phyloP scores from a whole-genome alignment of 2,113 vertebrate species.

The Heteronetta atricapilla region DNA sequence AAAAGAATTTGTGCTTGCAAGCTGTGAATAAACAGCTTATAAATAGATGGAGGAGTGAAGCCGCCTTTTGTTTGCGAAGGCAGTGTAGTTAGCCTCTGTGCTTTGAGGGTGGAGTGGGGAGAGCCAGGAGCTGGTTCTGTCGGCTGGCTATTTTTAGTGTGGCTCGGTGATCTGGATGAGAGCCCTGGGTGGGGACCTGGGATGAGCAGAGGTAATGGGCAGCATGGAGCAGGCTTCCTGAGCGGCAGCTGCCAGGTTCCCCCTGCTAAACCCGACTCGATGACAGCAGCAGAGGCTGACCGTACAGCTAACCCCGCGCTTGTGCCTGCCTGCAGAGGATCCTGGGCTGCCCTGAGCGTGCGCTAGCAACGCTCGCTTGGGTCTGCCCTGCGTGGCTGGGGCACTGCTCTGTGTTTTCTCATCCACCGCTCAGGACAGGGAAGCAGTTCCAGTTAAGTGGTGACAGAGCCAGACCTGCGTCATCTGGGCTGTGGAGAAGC shows the following conservation, averaged over 20 bases:
- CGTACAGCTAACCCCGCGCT: background rate
- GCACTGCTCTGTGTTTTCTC: background rate
- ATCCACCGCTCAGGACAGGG: background rate
- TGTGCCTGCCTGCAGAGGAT: background rate
- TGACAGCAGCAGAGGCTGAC: background rate
- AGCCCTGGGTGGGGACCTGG: constrained; percentile 18
- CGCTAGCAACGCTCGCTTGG: background rate
- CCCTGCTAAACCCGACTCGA: background rate
- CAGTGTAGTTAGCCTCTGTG: constrained; percentile 16
- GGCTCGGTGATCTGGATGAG: constrained; percentile 36
- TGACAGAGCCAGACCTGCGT: background rate
- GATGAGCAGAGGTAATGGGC: constrained; percentile 27
- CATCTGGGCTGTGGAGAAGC: background rate
- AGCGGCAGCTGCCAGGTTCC: background rate
- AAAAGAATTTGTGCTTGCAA: constrained; percentile 47
- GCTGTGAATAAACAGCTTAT: constrained; percentile 63
- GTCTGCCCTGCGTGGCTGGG: background rate
- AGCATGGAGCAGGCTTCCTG: background rate
- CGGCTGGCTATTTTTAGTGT: constrained; percentile 54
- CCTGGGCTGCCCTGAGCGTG: background rate
- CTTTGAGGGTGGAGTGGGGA: constrained; percentile 38
- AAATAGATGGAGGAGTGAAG: constrained; percentile 60
- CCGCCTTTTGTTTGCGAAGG: constrained; percentile 49
- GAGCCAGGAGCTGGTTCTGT: constrained; percentile 47
- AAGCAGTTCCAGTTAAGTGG: background rate